Percentiles rank a stretch among this genome's conserved stretches.
phyloP scores from a whole-genome alignment of 2,797 vertebrate species.

The Phoxinus dragarum region DNA sequence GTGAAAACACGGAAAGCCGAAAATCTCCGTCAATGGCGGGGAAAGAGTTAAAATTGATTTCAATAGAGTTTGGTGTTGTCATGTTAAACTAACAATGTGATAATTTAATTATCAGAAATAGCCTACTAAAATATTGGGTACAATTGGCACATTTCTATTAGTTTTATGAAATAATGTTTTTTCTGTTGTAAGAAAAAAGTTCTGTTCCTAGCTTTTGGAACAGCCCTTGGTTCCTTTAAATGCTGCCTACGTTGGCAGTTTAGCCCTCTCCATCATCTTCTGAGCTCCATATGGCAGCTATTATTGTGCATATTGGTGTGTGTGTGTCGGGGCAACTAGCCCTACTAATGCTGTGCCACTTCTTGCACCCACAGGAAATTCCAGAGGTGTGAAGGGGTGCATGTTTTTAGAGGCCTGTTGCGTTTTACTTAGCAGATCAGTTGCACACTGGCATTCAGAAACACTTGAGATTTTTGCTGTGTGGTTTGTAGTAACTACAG shows the following conservation, averaged over 20 bases:
- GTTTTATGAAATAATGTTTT: background rate
- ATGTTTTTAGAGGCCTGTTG: conserved; percentile 38
- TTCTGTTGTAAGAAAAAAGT: too few species aligned
- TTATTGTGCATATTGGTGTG: conserved; percentile 50
- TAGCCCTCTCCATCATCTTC: conserved; percentile 44
- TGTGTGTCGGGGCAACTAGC: conserved; percentile 63
- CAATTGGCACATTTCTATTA: background rate
- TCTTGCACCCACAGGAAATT: conserved; percentile 76
- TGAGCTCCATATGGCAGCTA: conserved; percentile 58
- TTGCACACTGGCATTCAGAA: conserved; percentile 18
- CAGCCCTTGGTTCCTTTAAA: background rate
- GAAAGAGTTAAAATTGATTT: background rate
- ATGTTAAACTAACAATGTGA: background rate
- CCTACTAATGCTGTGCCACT: conserved; percentile 67
- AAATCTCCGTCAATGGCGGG: too few species aligned
- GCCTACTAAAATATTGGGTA: background rate
- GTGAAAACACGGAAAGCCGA: too few species aligned
- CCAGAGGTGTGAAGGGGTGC: conserved; percentile 68
- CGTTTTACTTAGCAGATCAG: conserved; percentile 31
- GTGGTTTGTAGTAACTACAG: background rate
- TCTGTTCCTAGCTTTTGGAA: background rate
- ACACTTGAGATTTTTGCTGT: background rate
- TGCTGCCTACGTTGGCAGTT: background rate
- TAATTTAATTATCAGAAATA: background rate
- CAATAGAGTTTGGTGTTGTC: background rate